Conservation (phyloP, 2,888 invertebrate species). For the Nomada fucata region DNA sequence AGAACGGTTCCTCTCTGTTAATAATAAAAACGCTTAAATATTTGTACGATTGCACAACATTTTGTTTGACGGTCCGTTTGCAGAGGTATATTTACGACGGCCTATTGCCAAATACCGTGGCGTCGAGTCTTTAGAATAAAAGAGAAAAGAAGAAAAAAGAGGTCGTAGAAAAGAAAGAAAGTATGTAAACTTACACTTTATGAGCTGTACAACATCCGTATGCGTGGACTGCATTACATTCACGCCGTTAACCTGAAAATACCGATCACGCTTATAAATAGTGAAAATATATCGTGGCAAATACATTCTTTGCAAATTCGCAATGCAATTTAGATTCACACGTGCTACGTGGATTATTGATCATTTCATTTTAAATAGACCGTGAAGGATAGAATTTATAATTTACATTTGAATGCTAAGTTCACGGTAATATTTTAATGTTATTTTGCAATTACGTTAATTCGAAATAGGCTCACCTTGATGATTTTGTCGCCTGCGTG, state of each 20-base stretch:
- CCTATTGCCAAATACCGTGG: not conserved
- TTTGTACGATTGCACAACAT: not conserved
- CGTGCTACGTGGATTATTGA: not conserved
- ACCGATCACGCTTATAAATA: slow-evolving; percentile 47
- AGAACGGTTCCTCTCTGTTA: not conserved
- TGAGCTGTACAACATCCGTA: slow-evolving; percentile 97
- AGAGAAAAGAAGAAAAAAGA: slow-evolving; percentile 31
- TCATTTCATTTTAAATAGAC: not conserved
- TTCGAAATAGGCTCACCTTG: slow-evolving; percentile 86
- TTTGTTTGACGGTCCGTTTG: not conserved
- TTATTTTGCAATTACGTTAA: slow-evolving; percentile 32
- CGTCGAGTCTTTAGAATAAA: slow-evolving; percentile 12
- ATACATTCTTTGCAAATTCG: not conserved
- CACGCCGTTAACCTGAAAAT: slow-evolving; percentile 93
- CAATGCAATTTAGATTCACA: not conserved
- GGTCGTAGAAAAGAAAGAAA: slow-evolving; percentile 59
- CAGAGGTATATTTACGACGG: not conserved
- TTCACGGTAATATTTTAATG: slow-evolving; percentile 16
- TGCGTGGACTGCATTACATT: slow-evolving; percentile 96
- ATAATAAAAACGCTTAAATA: not conserved
- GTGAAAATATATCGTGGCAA: slow-evolving; percentile 7
- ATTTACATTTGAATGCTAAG: slow-evolving; percentile 1
- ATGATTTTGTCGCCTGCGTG: slow-evolving; percentile 97
- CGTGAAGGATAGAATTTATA: not conserved
- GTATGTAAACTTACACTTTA: slow-evolving; percentile 90